These are phyloP conservation scores for Palythoa grandiflora DNA, from an alignment of 92 coral and sea anemone genomes.

Conservation along the genomic window DNA sequence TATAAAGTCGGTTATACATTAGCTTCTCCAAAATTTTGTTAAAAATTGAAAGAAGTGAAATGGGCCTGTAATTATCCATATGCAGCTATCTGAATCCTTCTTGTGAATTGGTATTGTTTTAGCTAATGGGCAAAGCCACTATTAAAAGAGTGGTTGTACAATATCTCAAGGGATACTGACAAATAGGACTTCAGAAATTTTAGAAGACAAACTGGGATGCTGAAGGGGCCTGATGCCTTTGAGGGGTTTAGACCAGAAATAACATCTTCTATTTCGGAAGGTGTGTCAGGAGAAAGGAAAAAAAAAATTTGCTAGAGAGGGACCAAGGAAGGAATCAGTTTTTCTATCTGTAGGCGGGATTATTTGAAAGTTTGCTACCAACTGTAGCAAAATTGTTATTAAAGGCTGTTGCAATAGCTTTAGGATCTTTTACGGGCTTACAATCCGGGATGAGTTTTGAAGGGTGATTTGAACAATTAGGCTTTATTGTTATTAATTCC, in stretches of 20 bases:
- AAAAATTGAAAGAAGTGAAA: too few relatives aligned
- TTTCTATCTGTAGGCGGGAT: not conserved
- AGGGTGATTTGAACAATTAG: conserved; percentile 7
- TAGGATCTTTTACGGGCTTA: not conserved
- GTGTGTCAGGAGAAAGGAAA: not conserved
- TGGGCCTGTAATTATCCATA: too few relatives aligned
- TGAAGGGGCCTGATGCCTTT: too few relatives aligned
- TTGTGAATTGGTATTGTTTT: too few relatives aligned
- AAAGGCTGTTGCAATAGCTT: conserved; percentile 3
- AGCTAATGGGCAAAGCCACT: too few relatives aligned
- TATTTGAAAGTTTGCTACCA: not conserved
- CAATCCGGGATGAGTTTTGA: not conserved
- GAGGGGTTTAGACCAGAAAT: not conserved
- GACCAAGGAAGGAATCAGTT: conserved; percentile 3
- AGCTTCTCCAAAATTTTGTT: too few relatives aligned
- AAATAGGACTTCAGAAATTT: too few relatives aligned
- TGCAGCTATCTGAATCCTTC: too few relatives aligned
- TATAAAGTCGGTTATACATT: too few relatives aligned
- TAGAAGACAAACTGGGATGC: too few relatives aligned
- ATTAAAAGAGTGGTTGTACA: too few relatives aligned
- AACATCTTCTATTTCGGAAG: not conserved
- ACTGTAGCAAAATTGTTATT: not conserved
- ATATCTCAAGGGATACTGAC: too few relatives aligned
- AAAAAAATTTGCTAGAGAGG: not conserved
- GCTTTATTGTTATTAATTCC: conserved; percentile 20